phyloP scores from a whole-genome alignment of 2,888 invertebrate genomes.

The Myopa testacea region DNA sequence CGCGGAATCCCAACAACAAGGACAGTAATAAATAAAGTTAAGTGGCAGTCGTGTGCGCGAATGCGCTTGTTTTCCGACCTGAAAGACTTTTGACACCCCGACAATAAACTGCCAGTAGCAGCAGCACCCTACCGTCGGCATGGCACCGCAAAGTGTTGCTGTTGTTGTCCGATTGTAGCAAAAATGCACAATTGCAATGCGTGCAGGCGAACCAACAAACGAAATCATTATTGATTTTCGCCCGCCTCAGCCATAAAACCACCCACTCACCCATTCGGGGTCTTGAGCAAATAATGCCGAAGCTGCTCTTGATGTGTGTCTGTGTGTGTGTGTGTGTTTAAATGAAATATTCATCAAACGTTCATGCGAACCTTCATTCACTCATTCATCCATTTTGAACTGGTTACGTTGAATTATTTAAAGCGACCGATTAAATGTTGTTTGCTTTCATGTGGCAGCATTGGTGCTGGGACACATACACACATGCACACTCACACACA shows the following conservation, averaged over 20 bases:
- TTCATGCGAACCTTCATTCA: constrained; percentile 12
- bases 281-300: background rate
- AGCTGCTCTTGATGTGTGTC: background rate
- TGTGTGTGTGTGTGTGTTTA: constrained; percentile 34
- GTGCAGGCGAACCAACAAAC: constrained; percentile 38
- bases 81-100: constrained; percentile 38
- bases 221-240: constrained; percentile 40
- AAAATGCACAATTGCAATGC: constrained; percentile 34
- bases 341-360: constrained; percentile 38
- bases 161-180: constrained; percentile 8
- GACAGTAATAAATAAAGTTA: constrained; percentile 40
- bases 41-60: constrained; percentile 38
- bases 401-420: constrained; percentile 43
- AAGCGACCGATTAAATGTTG: constrained; percentile 49
- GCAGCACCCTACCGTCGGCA: background rate
- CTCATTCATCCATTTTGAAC: constrained; percentile 15
- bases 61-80: constrained; percentile 35
- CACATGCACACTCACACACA: background rate
- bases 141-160: too few relatives aligned
- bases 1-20: background rate
- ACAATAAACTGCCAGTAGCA: constrained; percentile 38
- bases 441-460: constrained; percentile 46
- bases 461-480: background rate
- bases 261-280: background rate
- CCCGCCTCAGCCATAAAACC: background rate